Conservation (phyloP, 37 sponge, comb jelly and placozoan genomes). For the Spongia lamella region DNA sequence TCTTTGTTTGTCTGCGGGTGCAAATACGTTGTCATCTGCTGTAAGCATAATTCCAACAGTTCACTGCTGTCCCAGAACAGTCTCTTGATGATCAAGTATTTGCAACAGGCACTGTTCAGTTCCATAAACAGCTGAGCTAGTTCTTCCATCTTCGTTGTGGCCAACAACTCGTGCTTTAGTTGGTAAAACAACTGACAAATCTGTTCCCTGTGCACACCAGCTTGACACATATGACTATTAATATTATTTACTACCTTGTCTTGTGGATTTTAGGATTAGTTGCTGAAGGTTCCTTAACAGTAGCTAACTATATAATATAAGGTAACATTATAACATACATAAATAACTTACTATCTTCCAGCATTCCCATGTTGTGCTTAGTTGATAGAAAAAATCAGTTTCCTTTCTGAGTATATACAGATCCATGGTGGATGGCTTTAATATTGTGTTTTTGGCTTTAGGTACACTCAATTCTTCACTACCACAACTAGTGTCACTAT, state of each 20-base stretch:
- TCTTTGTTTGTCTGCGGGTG: conserved; percentile 2
- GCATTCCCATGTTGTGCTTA: conserved; percentile 23
- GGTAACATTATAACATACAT: neutral
- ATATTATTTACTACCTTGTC: neutral
- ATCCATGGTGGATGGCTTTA: conserved; percentile 9
- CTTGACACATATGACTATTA: neutral
- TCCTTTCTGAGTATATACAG: conserved; percentile 50
- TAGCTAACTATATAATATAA: neutral
- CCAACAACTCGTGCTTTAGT: conserved; percentile 39
- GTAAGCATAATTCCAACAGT: conserved; percentile 30
- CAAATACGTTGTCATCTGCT: conserved; percentile 15
- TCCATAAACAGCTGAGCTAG: conserved; percentile 36
- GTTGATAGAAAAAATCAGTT: conserved; percentile 49
- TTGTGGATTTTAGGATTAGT: no score
- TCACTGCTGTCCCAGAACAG: conserved; percentile 66
- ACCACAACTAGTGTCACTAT: no score
- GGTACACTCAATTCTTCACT: no score
- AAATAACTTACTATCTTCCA: conserved; percentile 39
- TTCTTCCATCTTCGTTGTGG: conserved; percentile 16
- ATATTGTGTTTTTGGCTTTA: no score
- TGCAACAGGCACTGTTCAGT: conserved; percentile 56
- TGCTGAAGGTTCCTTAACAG: neutral
- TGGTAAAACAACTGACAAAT: conserved; percentile 33
- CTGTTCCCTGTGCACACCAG: conserved; percentile 33
- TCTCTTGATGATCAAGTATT: conserved; percentile 31